phyloP scores from a whole-genome alignment of 1,140 invertebrate species.

The Anastatus disparis region DNA sequence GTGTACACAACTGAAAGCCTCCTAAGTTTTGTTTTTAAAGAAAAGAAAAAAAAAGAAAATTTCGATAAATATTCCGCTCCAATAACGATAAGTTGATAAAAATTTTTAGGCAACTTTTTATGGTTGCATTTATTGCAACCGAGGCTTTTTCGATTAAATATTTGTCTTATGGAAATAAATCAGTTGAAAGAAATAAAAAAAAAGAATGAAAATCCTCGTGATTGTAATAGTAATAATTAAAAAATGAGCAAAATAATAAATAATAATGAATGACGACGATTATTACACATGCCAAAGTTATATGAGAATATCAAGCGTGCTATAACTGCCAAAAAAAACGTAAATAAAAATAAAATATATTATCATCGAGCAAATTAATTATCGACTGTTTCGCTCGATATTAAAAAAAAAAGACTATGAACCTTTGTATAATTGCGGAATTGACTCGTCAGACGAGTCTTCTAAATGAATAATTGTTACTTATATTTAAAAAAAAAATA shows the following conservation, averaged over 20 bases:
- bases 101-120: neutral
- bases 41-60: no score
- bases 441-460: slow-evolving; percentile 4
- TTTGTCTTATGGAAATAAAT: neutral
- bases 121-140: neutral
- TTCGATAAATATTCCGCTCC: no score
- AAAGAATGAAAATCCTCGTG: neutral
- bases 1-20: neutral
- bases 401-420: slow-evolving; percentile 19
- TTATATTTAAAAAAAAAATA: slow-evolving; percentile 26
- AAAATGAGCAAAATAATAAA: neutral
- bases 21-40: no score
- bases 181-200: neutral
- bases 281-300: slow-evolving; percentile 24
- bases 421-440: slow-evolving; percentile 12
- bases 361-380: slow-evolving; percentile 9
- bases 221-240: slow-evolving; percentile 1
- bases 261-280: slow-evolving; percentile 7
- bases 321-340: slow-evolving; percentile 28
- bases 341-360: no score
- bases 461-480: slow-evolving; percentile 15
- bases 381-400: slow-evolving; percentile 4
- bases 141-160: neutral
- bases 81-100: neutral
- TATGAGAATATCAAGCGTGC: neutral